Evolutionary conservation across 2,797 vertebrate species (phyloP).

Genomic region (Yasuhikotakia modesta): DNA sequence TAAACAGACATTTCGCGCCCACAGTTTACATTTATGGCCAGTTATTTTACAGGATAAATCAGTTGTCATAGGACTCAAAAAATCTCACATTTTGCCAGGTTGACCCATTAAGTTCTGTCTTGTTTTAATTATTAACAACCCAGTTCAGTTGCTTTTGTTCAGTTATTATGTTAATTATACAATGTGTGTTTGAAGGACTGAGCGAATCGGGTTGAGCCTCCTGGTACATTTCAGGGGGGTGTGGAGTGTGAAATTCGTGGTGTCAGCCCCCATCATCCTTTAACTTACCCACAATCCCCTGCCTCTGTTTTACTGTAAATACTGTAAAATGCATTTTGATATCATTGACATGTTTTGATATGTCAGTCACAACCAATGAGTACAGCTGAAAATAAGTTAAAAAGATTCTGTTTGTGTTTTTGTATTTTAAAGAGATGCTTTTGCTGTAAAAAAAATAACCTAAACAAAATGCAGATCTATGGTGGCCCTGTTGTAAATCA

Average conservation of each 20-base stretch:
- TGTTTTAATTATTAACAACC: neutral
- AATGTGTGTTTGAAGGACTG: neutral
- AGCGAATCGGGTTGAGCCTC: constrained; percentile 11
- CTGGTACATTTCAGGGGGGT: constrained; percentile 12
- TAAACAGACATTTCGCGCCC: neutral
- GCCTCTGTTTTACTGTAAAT: constrained; percentile 75
- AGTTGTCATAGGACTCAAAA: neutral
- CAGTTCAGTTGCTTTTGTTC: constrained; percentile 15
- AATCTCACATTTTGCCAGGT: neutral
- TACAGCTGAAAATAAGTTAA: constrained; percentile 80
- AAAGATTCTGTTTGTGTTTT: constrained; percentile 54
- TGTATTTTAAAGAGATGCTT: constrained; percentile 61
- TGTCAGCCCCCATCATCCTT: constrained; percentile 37
- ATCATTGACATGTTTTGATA: constrained; percentile 89
- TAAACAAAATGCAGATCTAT: constrained; percentile 21
- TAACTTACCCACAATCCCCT: constrained; percentile 33
- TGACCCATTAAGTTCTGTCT: neutral
- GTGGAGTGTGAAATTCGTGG: neutral
- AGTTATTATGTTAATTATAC: neutral
- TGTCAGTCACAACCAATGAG: constrained; percentile 75
- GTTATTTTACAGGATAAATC: neutral
- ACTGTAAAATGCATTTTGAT: constrained; percentile 89
- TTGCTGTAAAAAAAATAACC: constrained; percentile 48
- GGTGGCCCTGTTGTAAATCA: constrained; percentile 36
- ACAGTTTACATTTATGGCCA: neutral